Evolutionary conservation across 2,113 vertebrate species (phyloP), one percentile per base, ranked within the genome.

Genomic region (Bos javanicus): DNA sequence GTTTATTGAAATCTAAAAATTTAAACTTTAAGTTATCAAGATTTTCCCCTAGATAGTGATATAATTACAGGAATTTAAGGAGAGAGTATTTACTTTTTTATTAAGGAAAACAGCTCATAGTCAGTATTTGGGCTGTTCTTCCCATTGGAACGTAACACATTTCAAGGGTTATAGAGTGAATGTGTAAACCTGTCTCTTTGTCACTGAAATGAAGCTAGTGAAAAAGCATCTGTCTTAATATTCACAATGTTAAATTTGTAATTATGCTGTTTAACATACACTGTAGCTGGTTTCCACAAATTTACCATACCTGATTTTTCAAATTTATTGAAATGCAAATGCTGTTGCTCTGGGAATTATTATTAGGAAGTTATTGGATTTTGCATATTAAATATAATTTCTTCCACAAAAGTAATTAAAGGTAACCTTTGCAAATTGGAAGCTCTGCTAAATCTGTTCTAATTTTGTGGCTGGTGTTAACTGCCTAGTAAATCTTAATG

Each of bases 331-430:
- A 94, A 97, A 93, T 97, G 90, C 92, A 97, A 94, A 71, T 97
- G 15, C 87, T 98, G 57, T 91, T 76, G 30, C 96, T 97, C 56
- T 98, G 78, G 85, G 36, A 97, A 78, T 98, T 97, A 96, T 91
- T 85, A 36, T 97, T 97, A 95, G 62, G 25, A 91, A 21, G 94
- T 60, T 80, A 60, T 93, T 98, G 59, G 86, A 74, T 96, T 98
- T 97, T 96, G 82, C 84, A 94, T 95, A 95, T 96, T 97, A 96
- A 97, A 92, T 95, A 97, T 39, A 1, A 84, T 64, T 98, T 98
- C 60, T 95, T 97, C 76, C 26, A 82, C 80, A 82, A 94, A 97
- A 76, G 60, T 97, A 93, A 97, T 97, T 97, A 97, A 96, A 97
- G 48, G 33, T 97, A 97, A 95, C 95, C 93, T 97, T 98, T 97